These are phyloP conservation scores for Drosophila mimica DNA, from an alignment of 2,888 invertebrate species.

Conservation along the genomic window DNA sequence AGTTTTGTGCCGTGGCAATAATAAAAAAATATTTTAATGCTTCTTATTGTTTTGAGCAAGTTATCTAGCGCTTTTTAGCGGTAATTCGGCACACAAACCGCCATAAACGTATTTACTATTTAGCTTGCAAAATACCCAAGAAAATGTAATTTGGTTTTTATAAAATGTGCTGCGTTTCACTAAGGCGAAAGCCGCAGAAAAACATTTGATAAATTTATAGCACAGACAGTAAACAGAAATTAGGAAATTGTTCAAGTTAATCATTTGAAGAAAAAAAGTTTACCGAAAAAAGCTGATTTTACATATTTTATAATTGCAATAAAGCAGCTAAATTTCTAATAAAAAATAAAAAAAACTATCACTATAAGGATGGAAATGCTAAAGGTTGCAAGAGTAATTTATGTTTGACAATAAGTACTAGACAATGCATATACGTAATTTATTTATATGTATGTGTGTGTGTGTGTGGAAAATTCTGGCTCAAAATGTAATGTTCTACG, in stretches of 20 bases:
- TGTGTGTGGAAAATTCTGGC: not conserved
- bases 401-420: slow-evolving; percentile 13
- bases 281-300: not conserved
- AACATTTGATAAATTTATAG: slow-evolving; percentile 51
- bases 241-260: slow-evolving; percentile 18
- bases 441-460: not conserved
- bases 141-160: slow-evolving; percentile 49
- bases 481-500: slow-evolving; percentile 59
- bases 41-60: slow-evolving; percentile 70
- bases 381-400: slow-evolving; percentile 27
- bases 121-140: slow-evolving; percentile 11
- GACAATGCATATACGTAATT: slow-evolving; percentile 13
- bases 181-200: slow-evolving; percentile 38
- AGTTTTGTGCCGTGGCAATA: slow-evolving; percentile 64
- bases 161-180: slow-evolving; percentile 41
- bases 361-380: not conserved
- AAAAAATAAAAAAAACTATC: no score
- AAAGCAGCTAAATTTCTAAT: not conserved
- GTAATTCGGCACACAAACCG: slow-evolving; percentile 47
- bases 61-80: slow-evolving; percentile 61
- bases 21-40: slow-evolving; percentile 71
- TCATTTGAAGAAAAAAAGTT: not conserved
- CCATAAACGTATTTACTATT: slow-evolving; percentile 67
- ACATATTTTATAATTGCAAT: not conserved
- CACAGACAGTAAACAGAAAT: slow-evolving; percentile 34